These are phyloP conservation scores for Andrena bicolor DNA, from an alignment of 2,888 invertebrate species.

Conservation along the genomic window DNA sequence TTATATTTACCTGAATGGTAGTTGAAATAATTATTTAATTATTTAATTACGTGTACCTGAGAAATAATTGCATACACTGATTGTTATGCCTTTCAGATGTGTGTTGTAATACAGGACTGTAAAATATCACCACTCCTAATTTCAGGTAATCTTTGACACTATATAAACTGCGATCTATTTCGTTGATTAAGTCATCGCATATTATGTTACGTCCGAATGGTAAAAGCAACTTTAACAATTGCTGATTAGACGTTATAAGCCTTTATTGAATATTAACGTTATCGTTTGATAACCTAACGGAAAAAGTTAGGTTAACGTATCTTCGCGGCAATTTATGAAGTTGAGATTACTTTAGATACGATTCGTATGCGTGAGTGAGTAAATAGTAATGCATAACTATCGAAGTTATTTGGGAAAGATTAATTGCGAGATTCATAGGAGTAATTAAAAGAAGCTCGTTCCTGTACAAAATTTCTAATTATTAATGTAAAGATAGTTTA, in stretches of 20 bases:
- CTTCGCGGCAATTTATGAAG: conserved; percentile 42
- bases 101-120: not conserved
- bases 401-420: not conserved
- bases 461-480: conserved; percentile 51
- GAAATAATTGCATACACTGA: not conserved
- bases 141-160: not conserved
- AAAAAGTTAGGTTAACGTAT: conserved; percentile 40
- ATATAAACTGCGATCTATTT: not conserved
- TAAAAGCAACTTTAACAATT: not conserved
- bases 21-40: not conserved
- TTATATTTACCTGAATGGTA: not conserved
- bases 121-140: not conserved
- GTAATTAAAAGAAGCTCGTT: not conserved
- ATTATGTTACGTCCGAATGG: not conserved
- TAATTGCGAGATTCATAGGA: not conserved
- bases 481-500: conserved; percentile 87
- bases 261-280: not conserved
- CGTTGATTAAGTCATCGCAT: not conserved
- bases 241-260: not conserved
- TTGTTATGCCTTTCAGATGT: not conserved
- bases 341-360: not conserved
- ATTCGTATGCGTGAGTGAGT: not conserved
- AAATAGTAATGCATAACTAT: not conserved
- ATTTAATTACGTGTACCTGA: conserved; percentile 11
- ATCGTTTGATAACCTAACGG: conserved; percentile 27